Base-by-base conservation (phyloP, 2,888 invertebrate genomes). In the Erebia palarica region DNA sequence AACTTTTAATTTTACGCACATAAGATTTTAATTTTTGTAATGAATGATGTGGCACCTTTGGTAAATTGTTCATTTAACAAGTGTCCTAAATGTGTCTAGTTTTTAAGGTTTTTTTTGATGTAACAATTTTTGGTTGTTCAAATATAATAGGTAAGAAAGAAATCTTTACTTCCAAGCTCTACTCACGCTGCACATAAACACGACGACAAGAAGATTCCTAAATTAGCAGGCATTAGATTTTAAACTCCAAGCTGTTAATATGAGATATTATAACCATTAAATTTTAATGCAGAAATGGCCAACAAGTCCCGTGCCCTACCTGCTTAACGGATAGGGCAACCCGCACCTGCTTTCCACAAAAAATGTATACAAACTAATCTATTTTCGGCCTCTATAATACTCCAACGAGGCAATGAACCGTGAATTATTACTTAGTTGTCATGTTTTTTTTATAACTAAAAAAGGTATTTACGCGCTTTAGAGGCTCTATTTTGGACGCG, bases 281-380 rank as follows among this genome's bases (percentile, higher is more conserved):
- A 66, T 51, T 66, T 78, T 75, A 78, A 81, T 78, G 81, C 88
- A 91, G 89, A 91, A 90, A 86, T 89, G 87, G 88, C 83, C 85
- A 86, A 60, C 58, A 59, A 67, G 74, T 66, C 64, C 66, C 58
- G 71, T 68, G 69, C 68, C 18, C 76, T 78, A 78, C 79, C 80
- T 79, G 79, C 72, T 63, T 51, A 61, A 59, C 55, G 57, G 58
- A 65, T 71, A 65, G 68, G 77, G 82, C 78, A 77, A 76, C 77
- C 79, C 81, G 83, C 91, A 91, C 91, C 91, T 91, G 89, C 87
- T 88, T 82, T 85, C 80, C 78, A 89, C 82, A 91, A 90, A 91
- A 89, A 87, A 89, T 84, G 84, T 85, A 85, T 83, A 91, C 78
- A 77, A 78, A 78, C 78, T 59, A 49, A 68, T 75, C 78, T 79